Percentiles rank a stretch among this genome's conserved stretches.
Evolutionary conservation across 2,888 invertebrate genomes (phyloP).

Genomic region (Gastrophysa polygoni): DNA sequence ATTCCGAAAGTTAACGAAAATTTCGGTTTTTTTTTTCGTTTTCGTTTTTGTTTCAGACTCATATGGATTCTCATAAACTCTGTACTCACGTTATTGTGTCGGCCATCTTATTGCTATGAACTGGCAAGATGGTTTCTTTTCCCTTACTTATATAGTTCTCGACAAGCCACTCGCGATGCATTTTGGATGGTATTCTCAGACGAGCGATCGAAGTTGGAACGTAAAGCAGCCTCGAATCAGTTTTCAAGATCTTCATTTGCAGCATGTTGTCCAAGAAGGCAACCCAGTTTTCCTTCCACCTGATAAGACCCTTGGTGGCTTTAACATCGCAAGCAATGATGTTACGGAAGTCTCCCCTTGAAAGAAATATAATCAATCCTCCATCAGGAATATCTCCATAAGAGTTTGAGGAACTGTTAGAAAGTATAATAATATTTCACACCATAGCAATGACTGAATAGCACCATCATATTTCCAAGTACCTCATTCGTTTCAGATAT

Average conservation of each 20-base stretch:
- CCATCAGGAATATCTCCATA: no score
- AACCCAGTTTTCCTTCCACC: conserved; percentile 71
- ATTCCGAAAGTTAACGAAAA: no score
- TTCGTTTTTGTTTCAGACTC: no score
- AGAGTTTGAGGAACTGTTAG: no score
- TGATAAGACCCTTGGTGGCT: conserved; percentile 36
- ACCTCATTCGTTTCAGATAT: no score
- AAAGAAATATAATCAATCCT: conserved; percentile 21
- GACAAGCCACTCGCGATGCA: conserved; percentile 41
- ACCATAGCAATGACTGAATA: no score
- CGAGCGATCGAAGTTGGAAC: conserved; percentile 68
- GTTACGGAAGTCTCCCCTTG: conserved; percentile 43
- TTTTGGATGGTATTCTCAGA: conserved; percentile 59
- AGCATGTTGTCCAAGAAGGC: conserved; percentile 88
- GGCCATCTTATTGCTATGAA: conserved; percentile 57
- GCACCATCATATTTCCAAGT: no score
- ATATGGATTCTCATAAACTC: neutral
- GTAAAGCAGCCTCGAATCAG: conserved; percentile 70
- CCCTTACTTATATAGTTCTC: conserved; percentile 10
- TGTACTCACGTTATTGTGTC: conserved; percentile 41
- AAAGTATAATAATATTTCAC: no score
- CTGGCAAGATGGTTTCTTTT: conserved; percentile 41
- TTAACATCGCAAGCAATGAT: conserved; percentile 39
- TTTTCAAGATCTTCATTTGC: conserved; percentile 72
- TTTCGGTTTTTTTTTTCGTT: no score